Evolutionary conservation across 2,888 invertebrate species (phyloP), one percentile per base, ranked within the genome.

Genomic region (Sesamia inferens): DNA sequence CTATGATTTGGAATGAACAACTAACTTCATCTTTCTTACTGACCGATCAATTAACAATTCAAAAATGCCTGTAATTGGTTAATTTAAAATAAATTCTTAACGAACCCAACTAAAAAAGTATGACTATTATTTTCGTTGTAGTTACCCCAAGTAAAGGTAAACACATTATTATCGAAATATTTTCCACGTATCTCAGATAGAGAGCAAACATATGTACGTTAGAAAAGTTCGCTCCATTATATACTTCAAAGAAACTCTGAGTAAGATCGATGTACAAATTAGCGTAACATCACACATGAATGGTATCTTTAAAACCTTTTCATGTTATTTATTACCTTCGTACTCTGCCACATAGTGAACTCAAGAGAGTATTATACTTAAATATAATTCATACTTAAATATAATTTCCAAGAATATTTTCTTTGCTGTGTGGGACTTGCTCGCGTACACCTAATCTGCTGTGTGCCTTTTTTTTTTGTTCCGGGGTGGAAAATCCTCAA

Each of bases 251-350:
- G 48, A 22, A 57, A 68, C 39, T 66, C 59, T 7, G 31, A 67
- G 24, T 51, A 55, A 68, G 47, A 77, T 66, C 42, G 72, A 69
- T 72, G 48, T 47, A 57, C 44, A 82, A 78, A 82, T 82, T 78
- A 82, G 31, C 73, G 48, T 82, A 11, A 73, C 31, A 57, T 72
- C 61, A 64, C 65, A 78, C 73, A 72, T 69, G 78, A 79, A 59
- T 11, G 79, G 24, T 48, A 11, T 66, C 19, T 77, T 24, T 22
- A n/a, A 57, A 78, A 61, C 48, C 51, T 68, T 68, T 64, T 71
- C 22, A 71, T 65, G 22, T 68, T 47, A 31, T 31, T 31, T 31
- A 31, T 31, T 51, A 48, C 24, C 58, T 59, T 72, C 10, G 22
- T 16, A 31, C 11, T 39, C 42, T 44, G 14, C 42, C 8, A 42